Base-by-base conservation (phyloP, 1,140 invertebrate species). In the Brachionus rubens region DNA sequence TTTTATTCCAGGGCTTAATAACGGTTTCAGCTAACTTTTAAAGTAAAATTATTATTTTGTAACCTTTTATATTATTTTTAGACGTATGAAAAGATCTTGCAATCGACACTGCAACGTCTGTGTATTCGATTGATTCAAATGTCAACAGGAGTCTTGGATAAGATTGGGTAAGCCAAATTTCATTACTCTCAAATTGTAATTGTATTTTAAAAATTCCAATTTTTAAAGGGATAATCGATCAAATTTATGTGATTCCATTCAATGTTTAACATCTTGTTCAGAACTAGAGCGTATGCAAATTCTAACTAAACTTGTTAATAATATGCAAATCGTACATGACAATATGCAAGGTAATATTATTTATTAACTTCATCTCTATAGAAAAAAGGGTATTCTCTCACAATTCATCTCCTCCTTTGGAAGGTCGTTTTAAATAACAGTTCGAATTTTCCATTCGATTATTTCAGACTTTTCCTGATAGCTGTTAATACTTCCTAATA, bases 121-220 rank as follows among this genome's bases (percentile, higher is more conserved):
- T 72, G 43, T 21, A 72, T 72, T 30, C 68, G 68, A 7, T 24
- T 72, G 1, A 72, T 72, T 72, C 68, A 72, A 30, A 72, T 72
- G 68, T 72, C 68, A n/a, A 72, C 68, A 0, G 68, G 68, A 21
- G 26, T 72, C 5, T 26, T 72, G 10, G 68, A 72, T 33, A 72
- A 72, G 16, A 72, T 72, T 12, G 68, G 68, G 65, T 70, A 48
- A 28, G 21, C 0, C 12, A 54, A 33, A 21, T 24, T 30, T 70
- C 10, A 33, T 33, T 40, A 14, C 24, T 12, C 1, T 14, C 26
- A 2, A 6, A 59, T 33, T 59, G 16, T 5, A 9, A 1, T 33
- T 26, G n/a, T n/a, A n/a, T n/a, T n/a, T n/a, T n/a, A n/a, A n/a
- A n/a, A n/a, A 59, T 26, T 40, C 14, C 4, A 59, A 26, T 14